These are phyloP conservation scores for Pogonophryne albipinna DNA, from an alignment of 2,797 vertebrate species.

Conservation along the genomic window DNA sequence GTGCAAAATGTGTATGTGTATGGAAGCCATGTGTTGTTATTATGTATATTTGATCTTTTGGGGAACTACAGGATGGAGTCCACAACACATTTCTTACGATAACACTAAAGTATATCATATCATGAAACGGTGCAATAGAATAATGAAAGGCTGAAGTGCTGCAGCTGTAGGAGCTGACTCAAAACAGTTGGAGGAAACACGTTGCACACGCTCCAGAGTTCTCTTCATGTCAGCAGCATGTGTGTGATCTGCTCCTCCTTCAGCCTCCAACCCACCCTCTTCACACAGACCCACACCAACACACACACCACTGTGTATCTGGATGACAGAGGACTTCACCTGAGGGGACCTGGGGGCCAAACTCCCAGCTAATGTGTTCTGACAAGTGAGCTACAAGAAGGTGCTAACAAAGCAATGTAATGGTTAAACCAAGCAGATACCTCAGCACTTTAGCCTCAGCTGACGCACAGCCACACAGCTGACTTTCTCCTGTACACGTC, in stretches of 20 bases:
- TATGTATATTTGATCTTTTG: too few relatives aligned
- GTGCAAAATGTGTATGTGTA: too few relatives aligned
- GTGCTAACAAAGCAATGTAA: slow-evolving; percentile 62
- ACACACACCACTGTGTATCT: slow-evolving; percentile 12
- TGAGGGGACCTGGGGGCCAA: slow-evolving; percentile 62
- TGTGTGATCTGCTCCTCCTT: slow-evolving; percentile 44
- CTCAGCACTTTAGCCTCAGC: slow-evolving; percentile 63
- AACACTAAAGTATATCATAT: too few relatives aligned
- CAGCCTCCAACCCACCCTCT: slow-evolving; percentile 11
- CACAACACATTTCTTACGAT: too few relatives aligned
- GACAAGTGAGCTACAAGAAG: slow-evolving; percentile 73
- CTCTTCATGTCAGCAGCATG: slow-evolving; percentile 53
- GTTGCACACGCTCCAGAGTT: not conserved
- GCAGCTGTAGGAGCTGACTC: slow-evolving; percentile 28
- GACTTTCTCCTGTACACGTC: slow-evolving; percentile 39
- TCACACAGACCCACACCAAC: slow-evolving; percentile 7
- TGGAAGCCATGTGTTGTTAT: too few relatives aligned
- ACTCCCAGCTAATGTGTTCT: slow-evolving; percentile 65
- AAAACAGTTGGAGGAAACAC: slow-evolving; percentile 19
- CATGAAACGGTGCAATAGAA: not conserved
- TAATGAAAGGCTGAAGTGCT: slow-evolving; percentile 6
- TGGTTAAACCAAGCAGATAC: slow-evolving; percentile 57
- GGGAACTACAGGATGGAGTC: too few relatives aligned
- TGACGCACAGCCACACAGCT: slow-evolving; percentile 20
- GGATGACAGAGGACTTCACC: slow-evolving; percentile 66